phyloP scores from a whole-genome alignment of 2,113 vertebrate species.

The Neopipo cinnamomea region DNA sequence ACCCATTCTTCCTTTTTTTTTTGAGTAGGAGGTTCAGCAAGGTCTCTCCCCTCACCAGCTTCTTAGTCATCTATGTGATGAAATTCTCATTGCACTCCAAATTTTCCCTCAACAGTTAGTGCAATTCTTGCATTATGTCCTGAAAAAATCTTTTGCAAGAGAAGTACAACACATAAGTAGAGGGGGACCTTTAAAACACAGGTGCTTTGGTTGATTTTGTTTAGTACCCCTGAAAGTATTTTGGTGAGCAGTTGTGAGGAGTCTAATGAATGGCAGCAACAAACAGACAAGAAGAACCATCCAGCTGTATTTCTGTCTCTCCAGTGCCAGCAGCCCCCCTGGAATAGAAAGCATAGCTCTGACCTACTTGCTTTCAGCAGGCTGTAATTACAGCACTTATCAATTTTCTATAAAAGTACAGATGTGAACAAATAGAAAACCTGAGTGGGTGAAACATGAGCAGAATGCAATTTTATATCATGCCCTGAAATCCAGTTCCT shows the following conservation, averaged over 20 bases:
- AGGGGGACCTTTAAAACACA: neutral
- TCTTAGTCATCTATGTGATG: accelerated
- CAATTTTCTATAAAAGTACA: slow-evolving; percentile 49
- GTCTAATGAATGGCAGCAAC: neutral
- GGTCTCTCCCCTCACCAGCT: neutral
- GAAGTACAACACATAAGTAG: neutral
- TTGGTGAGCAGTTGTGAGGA: neutral
- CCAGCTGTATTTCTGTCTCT: neutral
- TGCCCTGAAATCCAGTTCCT: neutral
- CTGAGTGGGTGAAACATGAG: neutral
- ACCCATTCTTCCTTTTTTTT: neutral
- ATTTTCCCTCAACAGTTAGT: neutral
- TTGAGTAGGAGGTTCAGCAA: neutral
- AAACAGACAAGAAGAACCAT: neutral
- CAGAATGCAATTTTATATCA: slow-evolving; percentile 35
- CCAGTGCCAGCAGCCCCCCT: neutral
- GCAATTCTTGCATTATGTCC: neutral
- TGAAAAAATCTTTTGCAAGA: neutral
- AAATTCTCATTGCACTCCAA: neutral
- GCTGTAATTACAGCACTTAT: slow-evolving; percentile 33
- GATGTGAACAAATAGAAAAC: slow-evolving; percentile 14
- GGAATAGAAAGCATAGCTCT: neutral
- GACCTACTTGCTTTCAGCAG: slow-evolving; percentile 51
- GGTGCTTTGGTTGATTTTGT: neutral
- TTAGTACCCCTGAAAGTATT: neutral